Base-by-base conservation (phyloP, 2,888 invertebrate species). In the Lepidochitona cinerea region DNA sequence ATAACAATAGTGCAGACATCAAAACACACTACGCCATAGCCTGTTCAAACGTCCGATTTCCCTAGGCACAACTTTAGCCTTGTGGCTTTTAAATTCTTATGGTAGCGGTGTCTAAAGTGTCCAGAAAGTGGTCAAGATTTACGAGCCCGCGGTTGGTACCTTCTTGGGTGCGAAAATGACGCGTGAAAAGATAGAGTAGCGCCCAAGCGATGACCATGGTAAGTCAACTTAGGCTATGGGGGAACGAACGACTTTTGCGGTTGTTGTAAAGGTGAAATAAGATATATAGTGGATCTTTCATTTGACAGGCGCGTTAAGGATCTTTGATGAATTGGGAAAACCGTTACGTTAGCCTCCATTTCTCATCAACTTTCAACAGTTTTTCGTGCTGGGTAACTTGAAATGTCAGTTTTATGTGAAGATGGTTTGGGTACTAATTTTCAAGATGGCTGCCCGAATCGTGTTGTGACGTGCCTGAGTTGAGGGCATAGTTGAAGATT, bases 381-480 rank as follows among this genome's bases (percentile, higher is more conserved):
- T n/a, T n/a, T n/a, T n/a, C n/a, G n/a, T n/a, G n/a, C n/a, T n/a
- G n/a, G n/a, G n/a, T n/a, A n/a, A n/a, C n/a, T n/a, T n/a, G 18
- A 49, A 5, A 49, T 49, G 49, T n/a, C 49, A 49, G 49, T 49
- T 49, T 23, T 49, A 1, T 49, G 23, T 23, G 49, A n/a, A 4
- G 49, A 23, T 23, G 18, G 66, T 79, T 81, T 77, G 75, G 79
- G 81, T 79, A 83, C 81, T 83, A 80, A 79, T 82, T 84, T 84
- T 79, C 84, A 84, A 84, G 76, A 84, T 84, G 84, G 84, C 84
- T 79, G 83, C 81, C n/a, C 82, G 67, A 76, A 77, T 84, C 84
- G 81, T 82, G 84, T 84, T 79, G 75, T 81, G 79, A 84, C 84
- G 84, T 84, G 84, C 81, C 69, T 23, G 14, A 26, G 66, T 37